Conservation (phyloP, 2,113 vertebrate genomes). For the Climacteris rufus region DNA sequence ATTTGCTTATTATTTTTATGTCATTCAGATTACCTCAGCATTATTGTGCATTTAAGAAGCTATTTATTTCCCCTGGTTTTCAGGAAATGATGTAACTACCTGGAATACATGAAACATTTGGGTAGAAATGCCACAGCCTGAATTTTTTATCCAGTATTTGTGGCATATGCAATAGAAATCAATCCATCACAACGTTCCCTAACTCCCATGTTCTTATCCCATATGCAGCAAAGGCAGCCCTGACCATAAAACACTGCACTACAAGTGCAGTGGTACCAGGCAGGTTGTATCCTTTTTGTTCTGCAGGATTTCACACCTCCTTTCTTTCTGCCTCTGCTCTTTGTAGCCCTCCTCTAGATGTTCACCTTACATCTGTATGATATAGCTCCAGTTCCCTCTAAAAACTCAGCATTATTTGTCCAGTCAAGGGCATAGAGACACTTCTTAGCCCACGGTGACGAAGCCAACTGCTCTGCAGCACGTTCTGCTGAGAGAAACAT, state of each 20-base stretch:
- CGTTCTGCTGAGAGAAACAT: background rate
- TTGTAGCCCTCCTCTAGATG: background rate
- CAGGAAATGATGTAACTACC: background rate
- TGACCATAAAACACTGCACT: background rate
- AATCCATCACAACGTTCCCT: background rate
- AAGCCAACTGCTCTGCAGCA: background rate
- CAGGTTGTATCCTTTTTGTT: background rate
- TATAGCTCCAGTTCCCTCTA: background rate
- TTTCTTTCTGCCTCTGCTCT: background rate
- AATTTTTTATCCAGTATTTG: background rate
- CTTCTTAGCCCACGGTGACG: background rate
- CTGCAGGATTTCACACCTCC: background rate
- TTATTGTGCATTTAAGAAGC: background rate
- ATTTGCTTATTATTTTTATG: background rate
- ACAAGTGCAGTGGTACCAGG: background rate
- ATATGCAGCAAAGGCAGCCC: background rate
- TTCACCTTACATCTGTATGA: background rate
- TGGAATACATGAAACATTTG: background rate
- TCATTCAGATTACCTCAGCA: background rate
- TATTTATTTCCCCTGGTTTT: background rate
- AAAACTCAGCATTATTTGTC: background rate
- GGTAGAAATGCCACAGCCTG: background rate
- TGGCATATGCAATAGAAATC: background rate
- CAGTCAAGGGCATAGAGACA: background rate
- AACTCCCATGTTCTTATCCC: background rate